Evolutionary conservation across 2,113 vertebrate species (phyloP).

Genomic region (Anas platyrhynchos): DNA sequence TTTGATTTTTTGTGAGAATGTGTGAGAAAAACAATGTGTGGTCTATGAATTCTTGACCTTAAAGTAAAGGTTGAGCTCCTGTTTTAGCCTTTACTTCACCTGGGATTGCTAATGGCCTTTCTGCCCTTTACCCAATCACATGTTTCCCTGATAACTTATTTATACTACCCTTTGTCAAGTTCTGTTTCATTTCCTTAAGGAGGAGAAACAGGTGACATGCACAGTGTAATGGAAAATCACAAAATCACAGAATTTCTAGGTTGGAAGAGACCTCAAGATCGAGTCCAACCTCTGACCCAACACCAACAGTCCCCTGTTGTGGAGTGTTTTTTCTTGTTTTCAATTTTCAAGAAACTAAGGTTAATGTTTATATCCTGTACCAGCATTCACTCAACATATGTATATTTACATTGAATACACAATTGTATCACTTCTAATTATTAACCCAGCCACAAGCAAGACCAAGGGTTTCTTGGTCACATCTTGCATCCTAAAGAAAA

Average conservation of each 20-base stretch:
- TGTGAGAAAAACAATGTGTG: neutral
- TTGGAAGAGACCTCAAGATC: no score
- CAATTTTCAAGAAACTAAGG: neutral
- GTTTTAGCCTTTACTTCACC: neutral
- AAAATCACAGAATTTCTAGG: no score
- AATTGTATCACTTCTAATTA: neutral
- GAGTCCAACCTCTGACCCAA: no score
- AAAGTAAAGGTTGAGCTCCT: neutral
- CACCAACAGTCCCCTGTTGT: no score
- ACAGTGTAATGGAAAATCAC: neutral
- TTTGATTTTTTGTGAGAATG: neutral
- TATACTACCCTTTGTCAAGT: fast-evolving
- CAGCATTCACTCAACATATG: fast-evolving
- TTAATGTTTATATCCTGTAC: neutral
- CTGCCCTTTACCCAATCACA: neutral
- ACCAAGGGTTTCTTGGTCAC: neutral
- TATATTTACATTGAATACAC: neutral
- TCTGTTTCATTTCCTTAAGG: neutral
- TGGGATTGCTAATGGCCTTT: neutral
- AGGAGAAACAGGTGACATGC: neutral
- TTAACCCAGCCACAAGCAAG: neutral
- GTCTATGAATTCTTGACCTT: neutral
- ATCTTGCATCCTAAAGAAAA: neutral
- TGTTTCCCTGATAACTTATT: neutral
- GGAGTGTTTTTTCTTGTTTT: neutral